Base-by-base conservation (phyloP, 2,797 vertebrate species). In the Gobionotothen gibberifrons region DNA sequence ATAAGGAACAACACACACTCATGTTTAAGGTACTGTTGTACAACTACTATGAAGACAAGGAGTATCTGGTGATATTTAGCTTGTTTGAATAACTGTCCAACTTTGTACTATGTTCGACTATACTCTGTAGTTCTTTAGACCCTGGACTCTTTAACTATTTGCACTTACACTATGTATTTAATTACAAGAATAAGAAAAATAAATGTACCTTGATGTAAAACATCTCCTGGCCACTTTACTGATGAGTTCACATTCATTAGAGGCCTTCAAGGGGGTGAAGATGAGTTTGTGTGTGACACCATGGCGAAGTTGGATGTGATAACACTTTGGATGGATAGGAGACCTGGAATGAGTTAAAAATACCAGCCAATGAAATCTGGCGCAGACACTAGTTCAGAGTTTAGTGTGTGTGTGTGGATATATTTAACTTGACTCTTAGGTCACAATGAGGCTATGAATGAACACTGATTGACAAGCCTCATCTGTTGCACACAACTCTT, bases 121-220 rank as follows among this genome's bases (percentile, higher is more conserved):
- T 95, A 95, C 96, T 96, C 95, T 96, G 96, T 98, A 96, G 96
- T 96, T 97, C 95, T 95, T 82, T 96, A 97, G 96, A 96, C 95
- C 92, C 96, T 95, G 96, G 95, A 98, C 96, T 98, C 96, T 88
- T 78, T 93, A 96, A 96, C 96, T 96, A 97, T 98, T 98, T 98
- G 97, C 97, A 98, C 96, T 97, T 96, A 91, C 89, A 91, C 85
- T 91, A 96, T 93, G 96, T 99, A 99, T 97, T 97, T 97, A 97
- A 97, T 96, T 97, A 97, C 87, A 96, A 91, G 96, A 97, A 96
- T 95, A 97, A 97, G 95, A 95, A 96, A 96, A 99, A 98, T 98
- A 98, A 98, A 98, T 97, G 97, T 98, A 96, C 96, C 95, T 96
- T 97, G 96, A 96, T 96, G 96, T 96, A 96, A 79, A 87, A 89